Evolutionary conservation across 2,888 invertebrate genomes (phyloP).

Genomic region (Hemaris fuciformis): DNA sequence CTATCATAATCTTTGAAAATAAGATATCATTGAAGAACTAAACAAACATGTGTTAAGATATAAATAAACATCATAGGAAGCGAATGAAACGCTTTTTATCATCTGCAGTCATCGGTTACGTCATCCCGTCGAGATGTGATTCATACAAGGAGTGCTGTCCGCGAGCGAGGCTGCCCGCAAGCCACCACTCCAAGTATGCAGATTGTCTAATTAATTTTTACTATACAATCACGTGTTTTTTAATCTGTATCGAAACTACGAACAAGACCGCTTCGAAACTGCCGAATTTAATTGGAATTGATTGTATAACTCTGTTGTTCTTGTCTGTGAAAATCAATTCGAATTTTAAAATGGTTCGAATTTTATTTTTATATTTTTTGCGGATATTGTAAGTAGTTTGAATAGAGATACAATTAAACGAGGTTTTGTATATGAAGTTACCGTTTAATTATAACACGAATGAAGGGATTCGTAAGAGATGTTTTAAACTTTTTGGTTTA

Average conservation of each 20-base stretch:
- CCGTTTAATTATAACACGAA: too few relatives aligned
- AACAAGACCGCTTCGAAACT: background rate
- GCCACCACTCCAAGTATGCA: background rate
- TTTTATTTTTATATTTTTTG: background rate
- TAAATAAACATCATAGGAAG: constrained; percentile 9
- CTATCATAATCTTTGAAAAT: background rate
- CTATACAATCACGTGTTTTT: background rate
- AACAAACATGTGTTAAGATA: constrained; percentile 7
- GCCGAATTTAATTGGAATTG: background rate
- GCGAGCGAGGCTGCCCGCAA: background rate
- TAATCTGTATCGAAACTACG: background rate
- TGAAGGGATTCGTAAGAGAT: too few relatives aligned
- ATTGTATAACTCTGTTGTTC: background rate
- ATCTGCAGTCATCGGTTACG: constrained; percentile 16
- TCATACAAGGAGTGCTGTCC: constrained; percentile 12
- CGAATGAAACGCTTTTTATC: constrained; percentile 9
- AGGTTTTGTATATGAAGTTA: too few relatives aligned
- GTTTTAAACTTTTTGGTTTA: too few relatives aligned
- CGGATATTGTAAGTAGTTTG: background rate
- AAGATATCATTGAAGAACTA: background rate
- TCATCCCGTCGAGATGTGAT: constrained; percentile 15
- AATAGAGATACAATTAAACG: background rate
- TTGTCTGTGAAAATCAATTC: background rate
- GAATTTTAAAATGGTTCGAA: background rate
- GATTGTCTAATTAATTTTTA: constrained; percentile 2